phyloP scores from a whole-genome alignment of 2,113 vertebrate genomes.

The Sphyrna mokarran region DNA sequence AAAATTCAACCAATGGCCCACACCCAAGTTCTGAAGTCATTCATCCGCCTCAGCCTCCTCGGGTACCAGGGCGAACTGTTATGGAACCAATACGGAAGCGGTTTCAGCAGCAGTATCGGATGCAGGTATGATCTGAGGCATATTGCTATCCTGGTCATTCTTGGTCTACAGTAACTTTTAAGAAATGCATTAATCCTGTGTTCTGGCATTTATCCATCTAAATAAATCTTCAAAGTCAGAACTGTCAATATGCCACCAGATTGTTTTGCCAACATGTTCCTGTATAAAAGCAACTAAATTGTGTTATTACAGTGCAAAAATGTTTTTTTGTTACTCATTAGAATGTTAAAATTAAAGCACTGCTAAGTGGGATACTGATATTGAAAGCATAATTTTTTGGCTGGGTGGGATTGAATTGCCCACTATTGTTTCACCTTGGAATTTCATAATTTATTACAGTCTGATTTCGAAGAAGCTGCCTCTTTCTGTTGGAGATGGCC shows the following conservation, averaged over 20 bases:
- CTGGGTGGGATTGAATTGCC: background rate
- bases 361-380: background rate
- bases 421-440: background rate
- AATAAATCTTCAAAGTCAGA: background rate
- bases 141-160: background rate
- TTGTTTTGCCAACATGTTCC: background rate
- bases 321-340: background rate
- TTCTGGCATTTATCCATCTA: background rate
- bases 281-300: background rate
- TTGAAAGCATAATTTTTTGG: background rate
- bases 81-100: conserved; percentile 32
- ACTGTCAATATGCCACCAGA: background rate
- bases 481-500: background rate
- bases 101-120: conserved; percentile 31
- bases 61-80: background rate
- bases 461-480: background rate
- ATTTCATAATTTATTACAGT: background rate
- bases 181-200: background rate
- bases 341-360: background rate
- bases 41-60: background rate
- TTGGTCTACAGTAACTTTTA: background rate
- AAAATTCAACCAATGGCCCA: background rate
- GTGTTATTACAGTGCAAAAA: background rate
- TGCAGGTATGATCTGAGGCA: background rate
- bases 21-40: background rate